Base-by-base conservation (phyloP, 2,888 invertebrate species). In the Rhyacophila evoluta region DNA sequence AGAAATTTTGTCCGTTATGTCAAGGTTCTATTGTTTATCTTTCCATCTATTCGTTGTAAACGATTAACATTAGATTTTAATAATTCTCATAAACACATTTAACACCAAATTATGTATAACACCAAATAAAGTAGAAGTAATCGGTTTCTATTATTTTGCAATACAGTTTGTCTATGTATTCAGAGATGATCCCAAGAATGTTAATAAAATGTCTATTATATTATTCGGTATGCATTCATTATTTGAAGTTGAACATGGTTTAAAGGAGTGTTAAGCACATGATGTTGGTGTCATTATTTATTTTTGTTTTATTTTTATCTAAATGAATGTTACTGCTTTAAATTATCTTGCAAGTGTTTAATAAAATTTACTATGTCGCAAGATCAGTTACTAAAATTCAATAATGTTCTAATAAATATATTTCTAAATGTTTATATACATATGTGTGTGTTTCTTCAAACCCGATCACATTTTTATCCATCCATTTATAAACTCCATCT, bases 261-360 rank as follows among this genome's bases (percentile, higher is more conserved):
- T 73, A 73, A 77, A 28, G 37, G 37, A 75, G 29, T 55, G 55
- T 55, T 55, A 55, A 55, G 55, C 55, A 55, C 55, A 70, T 70
- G 70, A 71, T 71, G 39, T 74, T 74, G 55, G 67, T 75, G 37
- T 80, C 39, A 75, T 75, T 78, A 75, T 74, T 80, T 78, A 76
- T 75, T 79, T n/a, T 76, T 78, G 78, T 80, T 80, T 76, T 73
- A 73, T 68, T 77, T 55, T 73, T 72, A 67, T 71, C 71, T 75
- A 28, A 39, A 75, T 78, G 37, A 78, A 78, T 78, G 75, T 83
- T 75, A 75, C 84, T 83, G 81, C 84, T 84, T 75, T 82, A 78
- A 80, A 82, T 82, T 80, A 83, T 86, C 85, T 85, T 86, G 85
- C 85, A 85, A 86, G 85, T 84, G 85, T 88, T 87, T 87, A 86